Percentiles rank a stretch among this genome's conserved stretches.
Evolutionary conservation across 2,888 invertebrate genomes (phyloP).

Genomic region (Synergus itoensis): DNA sequence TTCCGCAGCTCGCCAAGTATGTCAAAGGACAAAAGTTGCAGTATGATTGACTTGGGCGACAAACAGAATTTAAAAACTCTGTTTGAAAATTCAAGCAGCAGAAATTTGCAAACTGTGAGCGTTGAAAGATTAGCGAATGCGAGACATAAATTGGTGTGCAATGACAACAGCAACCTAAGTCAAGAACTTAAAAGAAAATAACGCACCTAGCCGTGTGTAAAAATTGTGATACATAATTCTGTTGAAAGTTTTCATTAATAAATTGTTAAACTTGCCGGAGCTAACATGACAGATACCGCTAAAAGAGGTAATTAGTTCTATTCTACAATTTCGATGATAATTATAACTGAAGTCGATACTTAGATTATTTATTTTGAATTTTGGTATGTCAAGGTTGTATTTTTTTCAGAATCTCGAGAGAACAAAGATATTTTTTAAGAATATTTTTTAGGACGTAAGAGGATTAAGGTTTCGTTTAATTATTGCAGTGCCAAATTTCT

Average conservation of each 20-base stretch:
- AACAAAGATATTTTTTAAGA: conserved; percentile 22
- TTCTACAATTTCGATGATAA: neutral
- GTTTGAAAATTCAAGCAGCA: conserved; percentile 62
- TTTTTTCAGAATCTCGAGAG: conserved; percentile 30
- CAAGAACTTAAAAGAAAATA: conserved; percentile 34
- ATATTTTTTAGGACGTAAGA: neutral
- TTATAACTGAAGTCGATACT: neutral
- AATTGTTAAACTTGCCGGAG: neutral
- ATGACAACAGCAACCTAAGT: conserved; percentile 49
- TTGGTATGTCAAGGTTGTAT: neutral
- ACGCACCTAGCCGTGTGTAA: conserved; percentile 31
- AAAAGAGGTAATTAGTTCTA: conserved; percentile 22
- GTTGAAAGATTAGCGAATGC: conserved; percentile 67
- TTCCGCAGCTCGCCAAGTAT: conserved; percentile 57
- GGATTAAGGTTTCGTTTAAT: neutral
- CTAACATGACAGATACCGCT: conserved; percentile 28
- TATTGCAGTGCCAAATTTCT: conserved; percentile 39
- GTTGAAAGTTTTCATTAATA: conserved; percentile 29
- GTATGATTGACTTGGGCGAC: conserved; percentile 71
- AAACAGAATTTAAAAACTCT: conserved; percentile 64
- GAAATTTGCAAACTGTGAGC: conserved; percentile 67
- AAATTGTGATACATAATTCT: conserved; percentile 45
- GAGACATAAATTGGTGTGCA: conserved; percentile 64
- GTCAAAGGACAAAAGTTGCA: conserved; percentile 68
- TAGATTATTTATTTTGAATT: conserved; percentile 27